Base-by-base conservation (phyloP, 2,113 vertebrate species). In the Caloenas nicobarica region DNA sequence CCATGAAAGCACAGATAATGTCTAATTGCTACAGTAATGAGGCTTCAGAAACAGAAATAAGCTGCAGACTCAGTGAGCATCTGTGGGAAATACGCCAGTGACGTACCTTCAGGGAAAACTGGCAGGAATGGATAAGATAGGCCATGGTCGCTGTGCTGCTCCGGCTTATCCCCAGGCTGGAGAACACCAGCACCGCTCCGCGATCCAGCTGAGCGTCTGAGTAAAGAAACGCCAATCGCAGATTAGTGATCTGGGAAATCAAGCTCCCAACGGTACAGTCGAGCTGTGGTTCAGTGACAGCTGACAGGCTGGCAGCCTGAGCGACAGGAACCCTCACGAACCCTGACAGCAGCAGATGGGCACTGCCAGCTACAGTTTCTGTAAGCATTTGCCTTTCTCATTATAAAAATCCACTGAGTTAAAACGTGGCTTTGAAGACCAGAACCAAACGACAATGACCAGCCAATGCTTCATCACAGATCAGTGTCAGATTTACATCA, bases 111-210 rank as follows among this genome's bases (percentile, higher is more conserved):
- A 99, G 96, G 70, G 98, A 97, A 72, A 98, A 98, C 89, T 95
- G 94, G 3, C 97, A 95, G 28, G 81, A 89, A 38, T 98, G 96
- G 81, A 99, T 98, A 23, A 99, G 97, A 36, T 98, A 99, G 31
- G 99, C 98, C 31, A 99, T 91, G 50, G 95, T 46, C 4, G 74
- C 96, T 0, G 98, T 91, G 58, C 98, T 98, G 96, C 98, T 98
- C 23, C 98, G 97, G 89, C 98, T 99, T 44, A 98, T 96, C 31
- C 99, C 99, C 64, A 93, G 82, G 13, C 78, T 98, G 69, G 99
- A 99, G 93, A 97, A 98, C 38, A 99, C 93, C 96, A 99, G 93
- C 44, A 98, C 95, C 2, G 97, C 98, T 74, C 95, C 97, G 0
- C 7, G 48, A 4, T 46, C 40, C 16, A 97, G 51, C 83, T 98